Evolutionary conservation across 2,797 vertebrate genomes (phyloP), one percentile per base, ranked within the genome.

Genomic region (Neostethus bicornis): DNA sequence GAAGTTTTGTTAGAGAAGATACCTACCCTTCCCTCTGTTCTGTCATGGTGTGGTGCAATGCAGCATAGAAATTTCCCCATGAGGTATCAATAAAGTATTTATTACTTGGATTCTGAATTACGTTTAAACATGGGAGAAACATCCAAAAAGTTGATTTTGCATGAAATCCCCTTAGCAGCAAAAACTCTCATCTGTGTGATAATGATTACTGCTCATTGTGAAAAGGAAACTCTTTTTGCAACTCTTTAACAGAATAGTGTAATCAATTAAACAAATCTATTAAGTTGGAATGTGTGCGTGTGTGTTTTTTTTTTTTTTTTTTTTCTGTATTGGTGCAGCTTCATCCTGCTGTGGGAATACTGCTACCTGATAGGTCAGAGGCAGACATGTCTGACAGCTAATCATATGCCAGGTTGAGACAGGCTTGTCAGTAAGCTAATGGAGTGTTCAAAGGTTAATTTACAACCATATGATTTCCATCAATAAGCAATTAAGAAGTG

Each of bases 401-500:
- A 86, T 89, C 87, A 86, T 78, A 70, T 45, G 73, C 70, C 75
- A 73, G 72, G 80, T 85, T 80, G 78, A 79, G 75, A 76, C 80
- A 51, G 78, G 63, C 75, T 85, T 88, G 84, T 85, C 87, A 81
- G 60, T 50, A 44, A 87, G 84, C 88, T 91, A 90, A 91, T 91
- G 74, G 84, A 77, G 83, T 89, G 82, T 75, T 83, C 79, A 69
- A 70, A 87, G 89, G 87, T 91, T 89, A 90, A 91, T 91, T 89
- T 89, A 87, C 85, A 81, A 77, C 81, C 85, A 75, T 87, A 89
- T 86, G 83, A 88, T 83, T 76, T 79, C 86, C 87, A 91, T 92
- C 90, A 91, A 92, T 92, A 91, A 85, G 87, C 86, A 92, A 92
- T 91, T 91, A 91, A 85, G 77, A 78, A 73, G 72, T 84, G 84